phyloP scores from a whole-genome alignment of 2,113 vertebrate genomes.

The Phaethon lepturus region DNA sequence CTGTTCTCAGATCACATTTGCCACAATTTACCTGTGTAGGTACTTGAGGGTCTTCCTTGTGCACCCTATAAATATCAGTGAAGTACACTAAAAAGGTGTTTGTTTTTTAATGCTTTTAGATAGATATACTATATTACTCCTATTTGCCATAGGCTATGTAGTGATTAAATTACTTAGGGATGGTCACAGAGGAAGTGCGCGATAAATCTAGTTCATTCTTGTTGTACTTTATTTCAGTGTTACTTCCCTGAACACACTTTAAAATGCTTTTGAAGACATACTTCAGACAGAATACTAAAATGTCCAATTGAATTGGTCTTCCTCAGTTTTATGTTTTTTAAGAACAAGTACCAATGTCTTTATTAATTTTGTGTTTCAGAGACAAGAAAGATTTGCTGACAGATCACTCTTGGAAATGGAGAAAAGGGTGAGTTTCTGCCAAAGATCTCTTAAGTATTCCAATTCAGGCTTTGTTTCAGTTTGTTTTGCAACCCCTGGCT shows the following conservation, averaged over 20 bases:
- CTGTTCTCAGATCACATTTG: neutral
- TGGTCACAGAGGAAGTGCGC: neutral
- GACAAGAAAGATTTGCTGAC: conserved; percentile 97
- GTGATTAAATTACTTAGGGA: neutral
- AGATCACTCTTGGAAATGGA: conserved; percentile 98
- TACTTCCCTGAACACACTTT: neutral
- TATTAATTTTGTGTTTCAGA: conserved; percentile 80
- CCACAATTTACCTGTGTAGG: neutral
- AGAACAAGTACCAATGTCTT: neutral
- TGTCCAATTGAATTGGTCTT: neutral
- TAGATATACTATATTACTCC: neutral
- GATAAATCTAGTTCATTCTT: neutral
- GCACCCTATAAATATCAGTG: neutral
- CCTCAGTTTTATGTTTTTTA: neutral
- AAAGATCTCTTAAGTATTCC: neutral
- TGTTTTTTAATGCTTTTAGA: neutral
- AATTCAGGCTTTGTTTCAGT: neutral
- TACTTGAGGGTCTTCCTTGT: neutral
- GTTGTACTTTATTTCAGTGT: neutral
- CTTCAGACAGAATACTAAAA: neutral
- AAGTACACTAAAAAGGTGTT: neutral
- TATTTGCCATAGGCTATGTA: neutral
- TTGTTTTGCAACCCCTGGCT: neutral
- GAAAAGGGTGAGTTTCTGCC: conserved; percentile 91
- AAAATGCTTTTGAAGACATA: neutral